Conservation (phyloP, 2,888 invertebrate genomes). For the Drosophila neotestacea region DNA sequence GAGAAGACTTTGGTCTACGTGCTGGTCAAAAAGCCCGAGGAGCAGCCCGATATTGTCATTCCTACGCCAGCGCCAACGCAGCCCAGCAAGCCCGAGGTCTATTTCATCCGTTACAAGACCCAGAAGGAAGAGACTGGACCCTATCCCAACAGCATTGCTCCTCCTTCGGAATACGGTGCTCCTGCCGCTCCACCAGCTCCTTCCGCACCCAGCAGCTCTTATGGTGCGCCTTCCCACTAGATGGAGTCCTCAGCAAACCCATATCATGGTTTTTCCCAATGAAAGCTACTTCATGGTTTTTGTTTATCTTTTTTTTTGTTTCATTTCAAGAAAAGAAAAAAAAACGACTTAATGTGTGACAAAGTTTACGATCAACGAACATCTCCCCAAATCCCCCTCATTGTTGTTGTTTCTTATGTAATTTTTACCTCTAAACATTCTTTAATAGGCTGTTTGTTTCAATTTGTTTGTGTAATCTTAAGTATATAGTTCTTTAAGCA, state of each 20-base stretch:
- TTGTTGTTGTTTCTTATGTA: conserved; percentile 69
- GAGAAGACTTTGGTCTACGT: conserved; percentile 92
- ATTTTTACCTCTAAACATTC: conserved; percentile 74
- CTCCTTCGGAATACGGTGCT: conserved; percentile 84
- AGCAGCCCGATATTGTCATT: conserved; percentile 89
- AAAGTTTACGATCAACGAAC: conserved; percentile 71
- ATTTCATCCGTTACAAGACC: conserved; percentile 91
- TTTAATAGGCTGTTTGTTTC: conserved; percentile 81
- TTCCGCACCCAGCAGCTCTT: conserved; percentile 84
- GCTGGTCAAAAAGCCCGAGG: conserved; percentile 91
- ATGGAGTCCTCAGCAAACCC: conserved; percentile 31
- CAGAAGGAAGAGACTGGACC: conserved; percentile 86
- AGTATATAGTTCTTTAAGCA: conserved; percentile 67
- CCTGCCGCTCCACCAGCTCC: conserved; percentile 81
- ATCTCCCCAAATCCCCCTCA: conserved; percentile 22
- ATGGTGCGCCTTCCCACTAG: conserved; percentile 83
- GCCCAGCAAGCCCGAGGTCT: conserved; percentile 91
- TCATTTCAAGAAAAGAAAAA: conserved; percentile 49
- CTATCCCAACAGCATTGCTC: conserved; percentile 84
- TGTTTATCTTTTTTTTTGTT: conserved; percentile 47
- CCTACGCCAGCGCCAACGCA: conserved; percentile 90
- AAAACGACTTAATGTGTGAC: conserved; percentile 72
- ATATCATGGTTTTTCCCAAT: conserved; percentile 42
- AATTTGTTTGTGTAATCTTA: conserved; percentile 73
- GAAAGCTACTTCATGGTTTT: conserved; percentile 38